phyloP scores from a whole-genome alignment of 2,113 vertebrate species.

The Pyxicephalus adspersus region DNA sequence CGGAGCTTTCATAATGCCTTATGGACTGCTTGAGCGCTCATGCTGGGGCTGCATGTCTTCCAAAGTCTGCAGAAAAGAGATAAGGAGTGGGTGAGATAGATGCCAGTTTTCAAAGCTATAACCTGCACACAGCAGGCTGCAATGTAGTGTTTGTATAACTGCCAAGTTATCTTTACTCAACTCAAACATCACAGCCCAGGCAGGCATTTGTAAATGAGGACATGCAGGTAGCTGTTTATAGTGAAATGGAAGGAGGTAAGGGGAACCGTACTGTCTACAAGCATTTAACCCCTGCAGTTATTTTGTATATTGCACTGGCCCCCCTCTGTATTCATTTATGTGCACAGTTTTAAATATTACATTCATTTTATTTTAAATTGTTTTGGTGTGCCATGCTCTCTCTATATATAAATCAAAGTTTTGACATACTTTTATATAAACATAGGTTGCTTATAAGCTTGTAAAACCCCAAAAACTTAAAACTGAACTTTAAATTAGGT shows the following conservation, averaged over 20 bases:
- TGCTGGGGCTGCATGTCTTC: conserved; percentile 27
- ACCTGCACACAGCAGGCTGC: conserved; percentile 33
- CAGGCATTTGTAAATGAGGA: conserved; percentile 43
- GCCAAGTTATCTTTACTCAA: conserved; percentile 35
- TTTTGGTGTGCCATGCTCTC: not conserved
- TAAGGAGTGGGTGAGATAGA: conserved; percentile 42
- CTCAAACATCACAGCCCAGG: conserved; percentile 35
- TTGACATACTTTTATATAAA: too few relatives aligned
- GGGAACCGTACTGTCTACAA: not conserved
- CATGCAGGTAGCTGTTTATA: conserved; percentile 33
- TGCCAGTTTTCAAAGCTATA: conserved; percentile 41
- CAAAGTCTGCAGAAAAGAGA: conserved; percentile 29
- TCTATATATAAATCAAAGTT: too few relatives aligned
- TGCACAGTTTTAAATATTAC: not conserved
- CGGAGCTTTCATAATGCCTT: conserved; percentile 25
- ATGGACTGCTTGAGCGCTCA: not conserved
- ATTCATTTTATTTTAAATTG: not conserved
- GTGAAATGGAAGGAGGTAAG: conserved; percentile 29
- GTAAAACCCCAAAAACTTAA: too few relatives aligned
- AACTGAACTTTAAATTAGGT: too few relatives aligned
- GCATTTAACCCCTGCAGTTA: conserved; percentile 27
- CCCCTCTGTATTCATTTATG: conserved; percentile 5
- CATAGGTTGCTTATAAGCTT: too few relatives aligned
- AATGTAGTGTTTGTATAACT: conserved; percentile 22
- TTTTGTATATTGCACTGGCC: not conserved